phyloP scores from a whole-genome alignment of 2,113 vertebrate species.

The Spilogale gracilis region DNA sequence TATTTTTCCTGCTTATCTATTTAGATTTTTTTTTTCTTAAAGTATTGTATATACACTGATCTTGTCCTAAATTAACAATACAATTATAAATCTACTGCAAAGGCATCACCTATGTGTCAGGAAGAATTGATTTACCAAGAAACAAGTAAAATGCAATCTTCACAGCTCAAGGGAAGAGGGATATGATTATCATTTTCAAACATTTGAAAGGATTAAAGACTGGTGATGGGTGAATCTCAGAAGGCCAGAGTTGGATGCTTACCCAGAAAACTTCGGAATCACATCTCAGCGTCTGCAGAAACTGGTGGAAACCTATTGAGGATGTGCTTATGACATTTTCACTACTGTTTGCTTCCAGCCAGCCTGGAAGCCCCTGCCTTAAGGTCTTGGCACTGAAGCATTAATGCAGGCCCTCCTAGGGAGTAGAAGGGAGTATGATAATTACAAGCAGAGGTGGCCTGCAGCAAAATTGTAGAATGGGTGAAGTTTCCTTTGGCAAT shows the following conservation, averaged over 20 bases:
- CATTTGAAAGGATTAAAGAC: conserved; percentile 75
- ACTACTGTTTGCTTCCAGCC: conserved; percentile 67
- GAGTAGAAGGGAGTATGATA: conserved; percentile 23
- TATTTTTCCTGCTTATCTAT: neutral
- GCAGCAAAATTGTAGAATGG: conserved; percentile 63
- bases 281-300: conserved; percentile 60
- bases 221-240: conserved; percentile 76
- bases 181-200: conserved; percentile 78
- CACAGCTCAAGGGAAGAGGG: conserved; percentile 52
- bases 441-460: conserved; percentile 61
- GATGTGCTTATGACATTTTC: conserved; percentile 67
- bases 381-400: conserved; percentile 61
- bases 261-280: conserved; percentile 74
- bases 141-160: conserved; percentile 70
- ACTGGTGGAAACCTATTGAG: conserved; percentile 61
- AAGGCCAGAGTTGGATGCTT: conserved; percentile 70
- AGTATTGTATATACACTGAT: conserved; percentile 33
- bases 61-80: conserved; percentile 70
- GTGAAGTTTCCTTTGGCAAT: conserved; percentile 62
- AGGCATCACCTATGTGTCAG: conserved; percentile 50
- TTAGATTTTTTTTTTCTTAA: neutral
- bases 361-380: conserved; percentile 58
- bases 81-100: conserved; percentile 58
- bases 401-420: conserved; percentile 1
- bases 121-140: conserved; percentile 74